Evolutionary conservation across 2,888 invertebrate species (phyloP).

Genomic region (Diloba caeruleocephala): DNA sequence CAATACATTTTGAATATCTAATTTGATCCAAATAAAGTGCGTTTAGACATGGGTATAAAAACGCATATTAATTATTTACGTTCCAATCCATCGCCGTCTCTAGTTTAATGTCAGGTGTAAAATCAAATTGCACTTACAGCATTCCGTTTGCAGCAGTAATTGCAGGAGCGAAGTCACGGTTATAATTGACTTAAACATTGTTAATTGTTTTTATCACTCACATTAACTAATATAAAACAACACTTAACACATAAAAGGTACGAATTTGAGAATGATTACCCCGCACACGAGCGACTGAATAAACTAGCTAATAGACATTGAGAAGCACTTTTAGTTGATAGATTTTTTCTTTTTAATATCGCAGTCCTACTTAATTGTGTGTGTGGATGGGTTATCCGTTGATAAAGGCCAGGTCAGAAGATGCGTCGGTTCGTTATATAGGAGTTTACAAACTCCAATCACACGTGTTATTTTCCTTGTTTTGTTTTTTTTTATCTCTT

Average conservation of each 20-base stretch:
- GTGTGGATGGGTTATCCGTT: constrained; percentile 34
- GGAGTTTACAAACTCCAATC: constrained; percentile 33
- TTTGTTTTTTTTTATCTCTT: constrained; percentile 48
- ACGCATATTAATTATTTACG: constrained; percentile 32
- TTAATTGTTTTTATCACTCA: constrained; percentile 47
- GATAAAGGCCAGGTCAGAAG: constrained; percentile 36
- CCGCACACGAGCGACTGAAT: constrained; percentile 14
- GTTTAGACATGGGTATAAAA: constrained; percentile 36
- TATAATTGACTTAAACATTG: constrained; percentile 54
- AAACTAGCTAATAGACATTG: constrained; percentile 11
- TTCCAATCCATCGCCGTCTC: constrained; percentile 38
- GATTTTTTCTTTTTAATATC: constrained; percentile 14
- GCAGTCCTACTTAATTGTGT: constrained; percentile 21
- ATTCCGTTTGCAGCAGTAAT: constrained; percentile 51
- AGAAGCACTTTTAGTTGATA: constrained; percentile 8
- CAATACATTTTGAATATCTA: constrained; percentile 23
- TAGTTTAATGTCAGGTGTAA: constrained; percentile 35
- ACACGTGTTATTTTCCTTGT: constrained; percentile 49
- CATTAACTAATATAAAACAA: constrained; percentile 17
- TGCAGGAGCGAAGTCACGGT: constrained; percentile 52
- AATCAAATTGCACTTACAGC: constrained; percentile 61
- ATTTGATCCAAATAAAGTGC: constrained; percentile 35
- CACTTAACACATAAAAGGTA: constrained; percentile 20
- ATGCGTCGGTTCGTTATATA: constrained; percentile 45
- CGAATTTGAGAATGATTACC: constrained; percentile 11